Base-by-base conservation (phyloP, 2,797 vertebrate genomes). In the Smutsia temminckii region DNA sequence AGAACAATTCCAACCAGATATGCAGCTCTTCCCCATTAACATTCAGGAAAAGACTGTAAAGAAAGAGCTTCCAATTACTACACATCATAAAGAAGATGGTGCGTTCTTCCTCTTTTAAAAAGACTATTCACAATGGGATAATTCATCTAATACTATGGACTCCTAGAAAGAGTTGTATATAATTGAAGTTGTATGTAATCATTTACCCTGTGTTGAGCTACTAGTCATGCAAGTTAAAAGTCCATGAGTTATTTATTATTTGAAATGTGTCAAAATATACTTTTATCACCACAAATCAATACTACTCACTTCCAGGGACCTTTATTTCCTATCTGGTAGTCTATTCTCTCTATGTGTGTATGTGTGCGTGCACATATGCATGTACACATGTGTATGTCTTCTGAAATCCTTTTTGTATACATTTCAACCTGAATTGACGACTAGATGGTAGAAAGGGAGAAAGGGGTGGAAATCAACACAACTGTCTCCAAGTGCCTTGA, bases 361-460 rank as follows among this genome's bases (percentile, higher is more conserved):
- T 64, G 32, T 10, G 61, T 55, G 87, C 96, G 79, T 88, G 51
- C 71, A 68, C 63, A 63, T n/a, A 59, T 17, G 25, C n/a, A 34
- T 25, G 69, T 63, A 18, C 1, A 14, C 34, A 29, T 25, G 0
- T 1, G 77, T 17, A 53, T 34, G n/a, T 37, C 80, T 87, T 66
- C 84, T 90, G 96, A 97, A 95, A 92, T 63, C 66, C 46, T 89
- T 97, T 95, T 92, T 94, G 94, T 93, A 95, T 64, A 59, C 80
- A 86, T 72, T 95, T 80, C 89, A 96, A 92, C 68, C 78, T 61
- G 69, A 7, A 93, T 66, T 85, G 96, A 97, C 59, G 89, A 92
- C 77, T 3, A 85, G 92, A 92, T 29, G 77, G 68, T 11, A 93
- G 84, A 59, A 42, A 21, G 10, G 23, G 51, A 25, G 20, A 3